Conservation (phyloP, 2,888 invertebrate species). For the Pasiphila rectangulata region DNA sequence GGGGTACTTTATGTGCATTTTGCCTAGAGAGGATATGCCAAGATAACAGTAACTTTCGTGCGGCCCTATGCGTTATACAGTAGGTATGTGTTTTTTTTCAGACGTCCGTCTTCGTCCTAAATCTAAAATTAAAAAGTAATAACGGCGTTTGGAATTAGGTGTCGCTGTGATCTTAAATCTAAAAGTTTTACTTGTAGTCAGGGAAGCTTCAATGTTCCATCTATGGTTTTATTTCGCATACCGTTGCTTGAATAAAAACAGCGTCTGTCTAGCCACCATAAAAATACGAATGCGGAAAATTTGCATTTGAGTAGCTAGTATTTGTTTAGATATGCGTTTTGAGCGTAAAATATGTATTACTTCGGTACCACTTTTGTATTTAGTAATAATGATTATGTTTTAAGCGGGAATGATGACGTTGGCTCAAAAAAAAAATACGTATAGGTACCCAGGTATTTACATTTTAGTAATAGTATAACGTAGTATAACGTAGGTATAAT, state of each 20-base stretch:
- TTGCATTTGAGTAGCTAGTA: neutral
- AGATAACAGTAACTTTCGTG: constrained; percentile 82
- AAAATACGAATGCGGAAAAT: neutral
- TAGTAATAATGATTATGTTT: too few relatives aligned
- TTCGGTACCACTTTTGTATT: too few relatives aligned
- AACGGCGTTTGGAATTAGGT: constrained; percentile 15
- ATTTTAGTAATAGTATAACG: too few relatives aligned
- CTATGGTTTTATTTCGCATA: neutral
- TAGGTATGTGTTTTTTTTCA: constrained; percentile 62
- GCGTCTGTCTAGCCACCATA: neutral
- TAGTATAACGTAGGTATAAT: too few relatives aligned
- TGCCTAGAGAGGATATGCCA: constrained; percentile 82
- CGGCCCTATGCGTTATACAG: constrained; percentile 64
- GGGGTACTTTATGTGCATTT: constrained; percentile 70
- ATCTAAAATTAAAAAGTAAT: constrained; percentile 45
- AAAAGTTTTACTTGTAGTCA: constrained; percentile 8
- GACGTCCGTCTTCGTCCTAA: constrained; percentile 60
- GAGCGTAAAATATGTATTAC: too few relatives aligned
- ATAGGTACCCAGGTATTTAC: too few relatives aligned
- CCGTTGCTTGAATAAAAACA: neutral
- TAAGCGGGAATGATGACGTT: too few relatives aligned
- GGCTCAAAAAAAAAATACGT: too few relatives aligned
- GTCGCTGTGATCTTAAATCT: constrained; percentile 7
- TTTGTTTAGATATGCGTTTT: neutral
- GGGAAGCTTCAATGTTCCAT: neutral